Conservation (phyloP, 2,888 invertebrate genomes). For the Galerucella nymphaeae region DNA sequence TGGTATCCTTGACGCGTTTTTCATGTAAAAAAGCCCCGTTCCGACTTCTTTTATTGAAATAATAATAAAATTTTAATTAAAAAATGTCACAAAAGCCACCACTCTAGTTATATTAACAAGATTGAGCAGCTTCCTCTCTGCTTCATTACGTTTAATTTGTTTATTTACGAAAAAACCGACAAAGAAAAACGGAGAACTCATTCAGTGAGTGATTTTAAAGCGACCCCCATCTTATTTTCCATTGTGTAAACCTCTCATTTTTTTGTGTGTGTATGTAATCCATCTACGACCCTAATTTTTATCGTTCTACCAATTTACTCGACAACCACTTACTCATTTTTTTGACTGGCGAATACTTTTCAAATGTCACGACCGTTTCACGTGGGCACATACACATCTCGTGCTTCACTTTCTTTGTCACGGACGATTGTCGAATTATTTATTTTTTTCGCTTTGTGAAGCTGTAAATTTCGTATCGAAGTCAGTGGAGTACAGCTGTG, state of each 20-base stretch:
- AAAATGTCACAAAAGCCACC: not conserved
- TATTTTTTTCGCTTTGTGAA: no score
- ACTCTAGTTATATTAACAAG: not conserved
- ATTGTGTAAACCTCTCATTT: not conserved
- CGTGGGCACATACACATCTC: not conserved
- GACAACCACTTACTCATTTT: constrained; percentile 18
- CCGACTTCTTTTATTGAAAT: not conserved
- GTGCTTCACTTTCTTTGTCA: not conserved
- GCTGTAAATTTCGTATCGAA: no score
- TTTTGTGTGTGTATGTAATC: not conserved
- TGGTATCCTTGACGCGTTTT: not conserved
- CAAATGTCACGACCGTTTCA: constrained; percentile 10
- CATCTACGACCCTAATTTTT: not conserved
- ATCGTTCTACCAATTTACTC: constrained; percentile 16
- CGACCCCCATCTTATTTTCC: constrained; percentile 2
- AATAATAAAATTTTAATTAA: not conserved
- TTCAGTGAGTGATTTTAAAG: not conserved
- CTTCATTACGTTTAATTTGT: not conserved
- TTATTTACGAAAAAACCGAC: not conserved
- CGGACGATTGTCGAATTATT: not conserved
- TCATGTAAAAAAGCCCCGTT: not conserved
- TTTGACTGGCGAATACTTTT: constrained; percentile 4
- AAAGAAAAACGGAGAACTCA: not conserved
- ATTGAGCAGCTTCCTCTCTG: not conserved
- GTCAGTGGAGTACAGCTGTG: no score